A percentile compares a stretch with the other conserved stretches of the same genome.
These are phyloP conservation scores for Phainopepla nitens DNA, from an alignment of 2,113 vertebrate species.

Conservation along the genomic window DNA sequence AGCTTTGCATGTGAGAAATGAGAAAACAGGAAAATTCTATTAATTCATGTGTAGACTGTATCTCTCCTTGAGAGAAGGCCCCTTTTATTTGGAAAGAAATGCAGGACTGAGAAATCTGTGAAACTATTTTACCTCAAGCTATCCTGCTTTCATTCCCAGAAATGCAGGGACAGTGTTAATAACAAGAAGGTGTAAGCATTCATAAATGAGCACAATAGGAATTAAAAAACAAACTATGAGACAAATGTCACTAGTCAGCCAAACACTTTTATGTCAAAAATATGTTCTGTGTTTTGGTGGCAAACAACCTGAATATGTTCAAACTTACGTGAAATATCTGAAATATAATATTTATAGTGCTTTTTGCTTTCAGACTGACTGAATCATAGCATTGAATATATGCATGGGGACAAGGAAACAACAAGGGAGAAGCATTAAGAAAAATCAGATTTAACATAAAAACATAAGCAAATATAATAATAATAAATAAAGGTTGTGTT, in stretches of 20 bases:
- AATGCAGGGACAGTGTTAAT: neutral
- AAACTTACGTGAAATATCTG: neutral
- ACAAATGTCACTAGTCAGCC: neutral
- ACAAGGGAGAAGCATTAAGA: neutral
- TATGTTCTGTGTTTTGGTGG: neutral
- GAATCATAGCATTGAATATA: neutral
- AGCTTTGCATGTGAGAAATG: neutral
- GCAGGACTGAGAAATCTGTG: neutral
- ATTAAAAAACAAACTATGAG: neutral
- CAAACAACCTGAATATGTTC: neutral
- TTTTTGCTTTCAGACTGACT: neutral
- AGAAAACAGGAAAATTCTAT: neutral
- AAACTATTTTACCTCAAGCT: neutral
- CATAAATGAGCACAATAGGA: neutral
- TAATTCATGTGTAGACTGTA: neutral
- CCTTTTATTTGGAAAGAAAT: neutral
- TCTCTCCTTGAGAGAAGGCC: fast-evolving
- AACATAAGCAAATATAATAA: neutral
- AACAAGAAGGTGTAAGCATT: neutral
- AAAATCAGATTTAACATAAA: neutral
- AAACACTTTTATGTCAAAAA: neutral
- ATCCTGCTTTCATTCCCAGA: neutral
- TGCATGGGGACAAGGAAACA: neutral
- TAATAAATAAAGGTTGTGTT: neutral
- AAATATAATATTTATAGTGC: neutral